Evolutionary conservation across 2,113 vertebrate genomes (phyloP), one percentile per base, ranked within the genome.

Genomic region (Rissa tridactyla): DNA sequence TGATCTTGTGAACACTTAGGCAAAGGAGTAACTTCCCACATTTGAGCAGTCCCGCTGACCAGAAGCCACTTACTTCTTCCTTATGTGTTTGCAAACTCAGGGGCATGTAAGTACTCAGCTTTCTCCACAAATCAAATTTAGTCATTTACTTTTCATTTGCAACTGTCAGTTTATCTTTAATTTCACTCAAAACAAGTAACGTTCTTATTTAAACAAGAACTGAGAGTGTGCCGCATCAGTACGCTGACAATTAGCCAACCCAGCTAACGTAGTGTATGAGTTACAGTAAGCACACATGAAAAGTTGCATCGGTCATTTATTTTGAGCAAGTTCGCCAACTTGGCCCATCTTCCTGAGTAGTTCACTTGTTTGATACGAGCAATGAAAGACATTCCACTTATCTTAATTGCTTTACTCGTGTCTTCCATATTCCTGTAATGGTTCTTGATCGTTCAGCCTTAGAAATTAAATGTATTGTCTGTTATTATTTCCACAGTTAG

Each of bases 321-420:
- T 93, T 92, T 92, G 76, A 86, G 85, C 71, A 77, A 93, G 40
- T 92, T 86, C 0, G 51, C 88, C 94, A 88, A 70, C 62, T 94
- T 96, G 96, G 90, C 88, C 82, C 54, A 11, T 95, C 66, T 94
- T 90, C 78, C 79, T 76, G 71, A 62, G 40, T 29, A 94, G 85
- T 90, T 93, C 75, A 57, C 66, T 92, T 86, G 75, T 92, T 93
- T 96, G 92, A 80, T 90, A 88, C 66, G 73, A 79, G 86, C 71
- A 82, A 73, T 93, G 88, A 96, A 95, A 94, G 88, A 40, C 75
- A 72, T 90, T 93, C 71, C 92, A 96, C 95, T 96, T 96, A 96
- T 69, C 94, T 94, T 93, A 93, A 97, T 95, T 96, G 80, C 64
- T 90, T 90, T 88, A 90, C 64, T 93, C 0, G 1, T 93, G 75